Conservation (phyloP, 2,113 vertebrate genomes). For the Puffinus mauretanicus region DNA sequence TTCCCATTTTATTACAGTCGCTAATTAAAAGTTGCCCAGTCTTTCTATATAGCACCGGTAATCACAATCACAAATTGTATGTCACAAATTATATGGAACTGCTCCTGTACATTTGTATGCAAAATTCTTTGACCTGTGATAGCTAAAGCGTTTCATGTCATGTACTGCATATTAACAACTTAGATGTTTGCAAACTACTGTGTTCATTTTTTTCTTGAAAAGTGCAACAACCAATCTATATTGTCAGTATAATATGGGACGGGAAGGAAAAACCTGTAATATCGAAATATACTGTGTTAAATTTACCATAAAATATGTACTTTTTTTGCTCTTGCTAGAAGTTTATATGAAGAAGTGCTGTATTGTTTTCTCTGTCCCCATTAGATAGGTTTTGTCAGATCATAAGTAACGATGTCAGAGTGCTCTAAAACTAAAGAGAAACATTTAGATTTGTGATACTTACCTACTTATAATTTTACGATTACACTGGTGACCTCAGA, state of each 20-base stretch:
- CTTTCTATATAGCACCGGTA: conserved; percentile 6
- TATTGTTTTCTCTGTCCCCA: not conserved
- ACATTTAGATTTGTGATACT: not conserved
- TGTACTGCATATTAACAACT: not conserved
- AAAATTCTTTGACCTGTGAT: conserved; percentile 3
- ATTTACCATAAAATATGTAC: not conserved
- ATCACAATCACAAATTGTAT: not conserved
- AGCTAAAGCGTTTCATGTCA: conserved; percentile 14
- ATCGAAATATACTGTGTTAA: not conserved
- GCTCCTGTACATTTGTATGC: conserved; percentile 3
- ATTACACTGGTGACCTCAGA: not conserved
- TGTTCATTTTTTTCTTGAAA: not conserved
- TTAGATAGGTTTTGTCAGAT: not conserved
- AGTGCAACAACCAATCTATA: not conserved
- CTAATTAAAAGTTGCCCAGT: conserved; percentile 11
- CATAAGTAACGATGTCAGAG: not conserved
- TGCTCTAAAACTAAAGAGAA: not conserved
- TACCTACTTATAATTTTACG: not conserved
- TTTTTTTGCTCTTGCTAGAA: not conserved
- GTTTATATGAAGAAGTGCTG: not conserved
- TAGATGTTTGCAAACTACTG: not conserved
- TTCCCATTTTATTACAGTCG: conserved; percentile 27
- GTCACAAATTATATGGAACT: not conserved
- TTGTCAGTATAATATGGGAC: not conserved
- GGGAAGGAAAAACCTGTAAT: not conserved